Conservation (phyloP, 2,797 vertebrate species). For the Microctenopoma stevenorrisi region DNA sequence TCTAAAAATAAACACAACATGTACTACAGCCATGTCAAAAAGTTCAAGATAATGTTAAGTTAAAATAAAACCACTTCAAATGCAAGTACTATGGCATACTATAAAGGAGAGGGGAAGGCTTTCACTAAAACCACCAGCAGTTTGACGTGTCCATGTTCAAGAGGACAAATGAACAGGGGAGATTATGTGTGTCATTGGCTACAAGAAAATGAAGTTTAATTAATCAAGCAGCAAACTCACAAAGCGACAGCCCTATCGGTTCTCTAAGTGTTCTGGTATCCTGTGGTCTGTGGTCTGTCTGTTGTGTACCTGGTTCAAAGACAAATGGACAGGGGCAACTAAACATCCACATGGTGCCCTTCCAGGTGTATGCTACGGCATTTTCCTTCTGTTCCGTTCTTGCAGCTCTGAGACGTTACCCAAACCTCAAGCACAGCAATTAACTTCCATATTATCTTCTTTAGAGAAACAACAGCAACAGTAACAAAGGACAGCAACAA, state of each 20-base stretch:
- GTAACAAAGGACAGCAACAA: constrained; percentile 30
- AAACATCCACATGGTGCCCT: constrained; percentile 65
- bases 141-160: constrained; percentile 66
- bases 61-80: constrained; percentile 76
- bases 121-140: constrained; percentile 75
- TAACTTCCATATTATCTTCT: constrained; percentile 52
- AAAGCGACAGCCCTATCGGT: constrained; percentile 74
- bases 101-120: constrained; percentile 62
- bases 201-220: constrained; percentile 48
- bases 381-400: constrained; percentile 54
- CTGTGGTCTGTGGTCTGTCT: constrained; percentile 59
- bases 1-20: constrained; percentile 82
- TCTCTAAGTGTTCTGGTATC: constrained; percentile 71
- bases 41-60: constrained; percentile 72
- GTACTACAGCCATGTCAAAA: constrained; percentile 78
- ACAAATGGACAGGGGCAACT: constrained; percentile 74
- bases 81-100: constrained; percentile 79
- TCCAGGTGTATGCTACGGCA: constrained; percentile 75
- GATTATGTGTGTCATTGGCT: constrained; percentile 70
- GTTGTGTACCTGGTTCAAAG: constrained; percentile 74
- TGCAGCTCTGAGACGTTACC: constrained; percentile 37
- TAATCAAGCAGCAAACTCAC: constrained; percentile 78
- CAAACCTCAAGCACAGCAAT: constrained; percentile 47
- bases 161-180: constrained; percentile 51
- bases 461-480: constrained; percentile 24